phyloP scores from a whole-genome alignment of 1,140 invertebrate genomes.

The Pseudomyrmex dendroicus region DNA sequence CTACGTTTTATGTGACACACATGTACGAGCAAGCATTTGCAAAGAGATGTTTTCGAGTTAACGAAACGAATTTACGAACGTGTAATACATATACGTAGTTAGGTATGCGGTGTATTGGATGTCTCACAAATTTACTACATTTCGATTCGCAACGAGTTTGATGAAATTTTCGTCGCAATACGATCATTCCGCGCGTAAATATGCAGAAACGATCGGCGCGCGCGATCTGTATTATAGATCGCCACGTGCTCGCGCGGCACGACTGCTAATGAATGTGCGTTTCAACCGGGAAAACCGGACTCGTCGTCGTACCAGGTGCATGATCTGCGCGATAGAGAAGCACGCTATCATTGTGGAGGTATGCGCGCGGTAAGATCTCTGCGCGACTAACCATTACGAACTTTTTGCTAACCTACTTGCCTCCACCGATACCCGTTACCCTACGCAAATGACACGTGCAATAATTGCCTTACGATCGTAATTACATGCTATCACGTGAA shows the following conservation, averaged over 20 bases:
- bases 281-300: conserved; percentile 65
- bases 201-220: conserved; percentile 24
- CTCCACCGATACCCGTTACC: conserved; percentile 39
- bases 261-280: conserved; percentile 66
- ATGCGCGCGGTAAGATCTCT: conserved; percentile 50
- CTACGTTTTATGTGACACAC: neutral
- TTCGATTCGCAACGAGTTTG: neutral
- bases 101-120: neutral
- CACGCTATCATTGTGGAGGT: conserved; percentile 68
- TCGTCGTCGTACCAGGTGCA: conserved; percentile 65
- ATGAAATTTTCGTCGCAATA: conserved; percentile 1
- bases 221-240: conserved; percentile 60
- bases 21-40: neutral
- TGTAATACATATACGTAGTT: neutral
- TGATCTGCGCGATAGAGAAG: conserved; percentile 68
- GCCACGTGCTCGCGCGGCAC: conserved; percentile 59
- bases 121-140: neutral
- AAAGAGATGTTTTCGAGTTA: neutral
- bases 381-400: conserved; percentile 5
- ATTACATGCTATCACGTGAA: conserved; percentile 15
- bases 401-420: conserved; percentile 47
- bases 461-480: conserved; percentile 46
- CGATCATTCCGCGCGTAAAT: neutral
- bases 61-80: neutral
- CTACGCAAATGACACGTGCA: conserved; percentile 44